Evolutionary conservation across 2,888 invertebrate genomes (phyloP).

Genomic region (Phyllotreta cruciferae): DNA sequence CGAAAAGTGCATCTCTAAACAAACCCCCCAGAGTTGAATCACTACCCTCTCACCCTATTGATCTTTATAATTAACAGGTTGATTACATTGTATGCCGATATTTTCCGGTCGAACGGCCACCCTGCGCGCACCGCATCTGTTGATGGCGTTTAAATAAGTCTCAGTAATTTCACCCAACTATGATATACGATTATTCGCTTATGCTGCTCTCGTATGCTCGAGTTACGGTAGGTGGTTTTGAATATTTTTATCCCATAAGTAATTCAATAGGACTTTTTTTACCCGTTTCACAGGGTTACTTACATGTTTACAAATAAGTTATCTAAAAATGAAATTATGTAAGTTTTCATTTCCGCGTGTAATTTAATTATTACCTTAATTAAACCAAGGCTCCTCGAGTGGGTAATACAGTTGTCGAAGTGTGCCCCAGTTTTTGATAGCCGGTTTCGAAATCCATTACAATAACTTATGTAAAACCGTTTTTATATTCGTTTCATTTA

Average conservation of each 20-base stretch:
- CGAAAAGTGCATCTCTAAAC: background rate
- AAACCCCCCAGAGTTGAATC: slow-evolving; percentile 1
- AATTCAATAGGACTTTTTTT: background rate
- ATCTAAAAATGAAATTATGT: background rate
- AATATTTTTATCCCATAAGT: background rate
- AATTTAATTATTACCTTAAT: background rate
- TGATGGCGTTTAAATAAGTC: slow-evolving; percentile 32
- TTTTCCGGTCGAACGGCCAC: slow-evolving; percentile 30
- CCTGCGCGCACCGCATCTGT: slow-evolving; percentile 29
- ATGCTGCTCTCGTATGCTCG: slow-evolving; percentile 20
- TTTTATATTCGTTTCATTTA: no score
- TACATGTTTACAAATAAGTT: slow-evolving; percentile 7
- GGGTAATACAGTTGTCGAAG: no score
- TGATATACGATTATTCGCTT: slow-evolving; percentile 26
- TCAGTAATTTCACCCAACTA: slow-evolving; percentile 24
- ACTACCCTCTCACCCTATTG: slow-evolving; percentile 11
- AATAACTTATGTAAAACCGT: no score
- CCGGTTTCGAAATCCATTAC: no score
- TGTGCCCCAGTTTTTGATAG: no score
- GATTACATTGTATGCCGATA: slow-evolving; percentile 21
- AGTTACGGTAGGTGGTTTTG: slow-evolving; percentile 36
- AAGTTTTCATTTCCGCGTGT: no score
- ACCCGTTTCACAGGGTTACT: slow-evolving; percentile 3
- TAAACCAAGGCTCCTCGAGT: background rate
- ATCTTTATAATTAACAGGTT: slow-evolving; percentile 29